These are phyloP conservation scores for cattle (Bos taurus) DNA, from an alignment of 2,113 vertebrate species.

Conservation along the genomic window ARS-UCD2.0 NC_037334.1:35233501-35234000, in stretches of 20 bases:
- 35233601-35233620: not conserved
- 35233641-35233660: not conserved
- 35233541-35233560: not conserved
- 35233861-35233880: not conserved
- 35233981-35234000: not conserved
- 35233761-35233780: not conserved
- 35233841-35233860: not conserved
- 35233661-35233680: not conserved
- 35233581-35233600: not conserved
- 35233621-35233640: not conserved
- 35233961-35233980: not conserved
- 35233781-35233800: not conserved
- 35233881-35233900: not conserved
- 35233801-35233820: not conserved
- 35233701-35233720: not conserved
- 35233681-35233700: not conserved
- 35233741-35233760: not conserved
- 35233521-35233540: not conserved
- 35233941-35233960: not conserved
- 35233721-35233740: not conserved
- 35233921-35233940: not conserved
- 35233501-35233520: not conserved
- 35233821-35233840: not conserved
- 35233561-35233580: not conserved
- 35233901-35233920: not conserved